Conservation (phyloP, 2,797 vertebrate genomes). For the Craterocephalus amniculus region DNA sequence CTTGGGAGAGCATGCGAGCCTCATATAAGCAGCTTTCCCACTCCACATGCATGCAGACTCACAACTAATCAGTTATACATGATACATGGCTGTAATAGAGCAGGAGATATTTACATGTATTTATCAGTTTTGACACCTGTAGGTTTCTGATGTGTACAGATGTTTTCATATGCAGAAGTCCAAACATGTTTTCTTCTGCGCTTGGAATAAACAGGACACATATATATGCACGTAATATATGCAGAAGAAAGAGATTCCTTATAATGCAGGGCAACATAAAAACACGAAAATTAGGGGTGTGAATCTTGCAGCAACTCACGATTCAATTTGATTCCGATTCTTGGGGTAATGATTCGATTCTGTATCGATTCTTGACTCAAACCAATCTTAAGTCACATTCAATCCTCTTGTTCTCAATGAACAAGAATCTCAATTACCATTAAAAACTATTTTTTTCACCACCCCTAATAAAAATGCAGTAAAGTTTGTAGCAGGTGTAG, state of each 20-base stretch:
- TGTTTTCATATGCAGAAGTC: not conserved
- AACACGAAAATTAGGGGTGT: too few relatives aligned
- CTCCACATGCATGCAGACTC: constrained; percentile 9
- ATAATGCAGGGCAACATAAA: not conserved
- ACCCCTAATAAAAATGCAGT: too few relatives aligned
- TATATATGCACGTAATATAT: not conserved
- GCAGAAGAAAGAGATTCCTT: not conserved
- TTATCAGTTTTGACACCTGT: constrained; percentile 28
- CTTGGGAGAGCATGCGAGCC: constrained; percentile 26
- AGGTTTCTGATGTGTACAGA: constrained; percentile 3
- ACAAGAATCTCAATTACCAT: too few relatives aligned
- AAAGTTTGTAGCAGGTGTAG: not conserved
- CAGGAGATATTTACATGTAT: constrained; percentile 16
- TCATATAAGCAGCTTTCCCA: constrained; percentile 23
- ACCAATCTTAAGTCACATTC: too few relatives aligned
- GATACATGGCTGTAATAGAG: constrained; percentile 8
- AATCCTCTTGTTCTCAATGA: too few relatives aligned
- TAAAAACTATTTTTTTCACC: too few relatives aligned
- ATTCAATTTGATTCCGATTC: too few relatives aligned
- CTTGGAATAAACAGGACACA: not conserved
- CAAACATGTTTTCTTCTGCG: not conserved
- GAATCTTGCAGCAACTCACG: too few relatives aligned
- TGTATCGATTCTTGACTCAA: too few relatives aligned
- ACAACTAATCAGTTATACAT: constrained; percentile 18
- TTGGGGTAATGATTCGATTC: too few relatives aligned